phyloP scores from a whole-genome alignment of 1,140 invertebrate species.

The Drosophila oshimai region DNA sequence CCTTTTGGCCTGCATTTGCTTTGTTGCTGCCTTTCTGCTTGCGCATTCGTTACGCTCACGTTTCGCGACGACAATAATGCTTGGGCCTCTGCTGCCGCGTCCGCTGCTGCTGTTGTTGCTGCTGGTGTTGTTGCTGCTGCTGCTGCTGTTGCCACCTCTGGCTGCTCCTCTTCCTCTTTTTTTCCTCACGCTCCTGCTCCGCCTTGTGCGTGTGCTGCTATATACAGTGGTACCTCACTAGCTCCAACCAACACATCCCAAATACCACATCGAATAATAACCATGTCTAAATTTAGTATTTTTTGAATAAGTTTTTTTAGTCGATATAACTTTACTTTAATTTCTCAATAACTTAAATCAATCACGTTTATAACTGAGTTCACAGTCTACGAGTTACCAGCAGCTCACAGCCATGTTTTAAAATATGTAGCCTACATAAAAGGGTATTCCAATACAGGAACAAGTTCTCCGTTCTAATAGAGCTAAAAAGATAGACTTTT shows the following conservation, averaged over 20 bases:
- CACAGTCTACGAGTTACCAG: too few relatives aligned
- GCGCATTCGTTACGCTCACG: conserved; percentile 69
- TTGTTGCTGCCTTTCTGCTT: conserved; percentile 57
- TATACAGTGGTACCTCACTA: not conserved
- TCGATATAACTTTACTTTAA: too few relatives aligned
- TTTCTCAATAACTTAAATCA: too few relatives aligned
- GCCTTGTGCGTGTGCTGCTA: conserved; percentile 37
- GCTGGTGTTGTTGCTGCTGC: not conserved
- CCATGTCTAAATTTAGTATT: too few relatives aligned
- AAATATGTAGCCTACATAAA: too few relatives aligned
- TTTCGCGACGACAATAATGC: conserved; percentile 65
- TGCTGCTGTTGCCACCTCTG: conserved; percentile 13
- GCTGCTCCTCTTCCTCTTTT: not conserved
- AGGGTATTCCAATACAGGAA: too few relatives aligned
- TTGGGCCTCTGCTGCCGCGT: conserved; percentile 29
- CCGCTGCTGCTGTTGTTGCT: not conserved
- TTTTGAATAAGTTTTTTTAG: too few relatives aligned
- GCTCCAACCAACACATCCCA: not conserved
- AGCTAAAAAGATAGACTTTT: too few relatives aligned
- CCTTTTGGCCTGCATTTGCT: conserved; percentile 63
- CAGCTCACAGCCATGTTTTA: too few relatives aligned
- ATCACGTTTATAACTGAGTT: too few relatives aligned
- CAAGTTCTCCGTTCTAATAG: too few relatives aligned
- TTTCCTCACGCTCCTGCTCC: conserved; percentile 9
- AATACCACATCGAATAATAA: too few relatives aligned